Conservation (phyloP, 2,113 vertebrate species). For the Pangasianodon hypophthalmus region DNA sequence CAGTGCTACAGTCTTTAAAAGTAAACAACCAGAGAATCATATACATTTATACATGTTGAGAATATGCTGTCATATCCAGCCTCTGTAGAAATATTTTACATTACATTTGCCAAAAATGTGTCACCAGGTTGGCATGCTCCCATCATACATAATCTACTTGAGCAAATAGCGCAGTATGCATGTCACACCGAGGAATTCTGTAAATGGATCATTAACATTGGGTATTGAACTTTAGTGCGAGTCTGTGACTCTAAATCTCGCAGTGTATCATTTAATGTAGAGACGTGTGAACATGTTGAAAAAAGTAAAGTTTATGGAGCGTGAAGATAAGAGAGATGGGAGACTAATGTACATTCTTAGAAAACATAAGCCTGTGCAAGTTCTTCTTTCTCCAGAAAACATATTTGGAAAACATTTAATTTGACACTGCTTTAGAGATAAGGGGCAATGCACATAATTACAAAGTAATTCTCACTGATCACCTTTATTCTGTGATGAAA, state of each 20-base stretch:
- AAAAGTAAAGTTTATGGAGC: background rate
- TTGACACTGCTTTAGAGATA: background rate
- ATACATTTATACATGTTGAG: background rate
- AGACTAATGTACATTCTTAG: background rate
- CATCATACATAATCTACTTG: constrained; percentile 13
- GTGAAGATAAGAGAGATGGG: background rate
- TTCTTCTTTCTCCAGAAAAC: background rate
- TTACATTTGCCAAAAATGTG: background rate
- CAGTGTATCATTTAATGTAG: background rate
- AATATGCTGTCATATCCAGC: background rate
- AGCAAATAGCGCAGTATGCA: background rate
- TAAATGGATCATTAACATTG: background rate
- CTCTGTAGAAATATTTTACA: background rate
- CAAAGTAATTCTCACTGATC: background rate
- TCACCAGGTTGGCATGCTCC: constrained; percentile 14
- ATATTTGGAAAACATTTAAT: background rate
- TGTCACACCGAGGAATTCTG: background rate
- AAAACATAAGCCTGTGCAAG: background rate
- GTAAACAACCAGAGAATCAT: constrained; percentile 1
- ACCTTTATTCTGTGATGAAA: background rate
- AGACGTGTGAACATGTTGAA: background rate
- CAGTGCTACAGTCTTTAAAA: constrained; percentile 11
- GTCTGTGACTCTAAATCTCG: background rate
- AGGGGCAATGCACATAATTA: background rate
- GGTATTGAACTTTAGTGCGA: background rate